A percentile compares a stretch with the other conserved stretches of the same genome.
Evolutionary conservation across 2,797 vertebrate species (phyloP).

Genomic region (Galagoides demidoff): DNA sequence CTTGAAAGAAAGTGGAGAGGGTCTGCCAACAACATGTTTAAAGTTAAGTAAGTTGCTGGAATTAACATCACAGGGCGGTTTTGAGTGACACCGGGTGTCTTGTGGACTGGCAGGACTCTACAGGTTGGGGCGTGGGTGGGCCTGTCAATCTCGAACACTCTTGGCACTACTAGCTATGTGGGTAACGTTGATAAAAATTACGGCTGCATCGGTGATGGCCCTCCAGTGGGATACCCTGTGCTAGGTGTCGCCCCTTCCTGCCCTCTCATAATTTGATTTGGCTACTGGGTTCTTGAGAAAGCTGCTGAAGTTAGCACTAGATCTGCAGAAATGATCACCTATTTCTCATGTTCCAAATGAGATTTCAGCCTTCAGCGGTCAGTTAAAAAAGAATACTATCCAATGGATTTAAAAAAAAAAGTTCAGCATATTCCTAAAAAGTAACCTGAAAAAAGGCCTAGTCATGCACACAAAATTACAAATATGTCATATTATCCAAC

Average conservation of each 20-base stretch:
- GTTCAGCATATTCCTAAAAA: slow-evolving; percentile 42
- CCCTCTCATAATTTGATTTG: slow-evolving; percentile 81
- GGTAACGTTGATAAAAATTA: slow-evolving; percentile 84
- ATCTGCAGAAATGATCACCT: slow-evolving; percentile 74
- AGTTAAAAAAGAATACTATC: slow-evolving; percentile 66
- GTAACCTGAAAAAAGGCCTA: slow-evolving; percentile 5
- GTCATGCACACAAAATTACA: slow-evolving; percentile 52
- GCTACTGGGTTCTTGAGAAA: slow-evolving; percentile 59
- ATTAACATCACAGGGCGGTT: slow-evolving; percentile 62
- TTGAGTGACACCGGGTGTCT: slow-evolving; percentile 72
- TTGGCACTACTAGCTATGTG: slow-evolving; percentile 65
- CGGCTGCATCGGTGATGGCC: slow-evolving; percentile 63
- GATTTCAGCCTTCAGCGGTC: slow-evolving; percentile 62
- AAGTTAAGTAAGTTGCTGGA: slow-evolving; percentile 73
- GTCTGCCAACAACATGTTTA: slow-evolving; percentile 69
- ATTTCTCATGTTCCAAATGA: slow-evolving; percentile 77
- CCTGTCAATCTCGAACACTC: slow-evolving; percentile 61
- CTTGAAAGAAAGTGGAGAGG: slow-evolving; percentile 60
- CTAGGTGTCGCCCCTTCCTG: slow-evolving; percentile 74
- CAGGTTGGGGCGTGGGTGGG: not conserved
- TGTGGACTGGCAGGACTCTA: slow-evolving; percentile 60
- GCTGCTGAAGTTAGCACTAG: slow-evolving; percentile 80
- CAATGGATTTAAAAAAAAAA: not conserved
- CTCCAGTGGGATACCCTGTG: slow-evolving; percentile 69
- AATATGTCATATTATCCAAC: slow-evolving; percentile 43